phyloP scores from a whole-genome alignment of 2,888 invertebrate species.

The Caenorhabditis sinica region DNA sequence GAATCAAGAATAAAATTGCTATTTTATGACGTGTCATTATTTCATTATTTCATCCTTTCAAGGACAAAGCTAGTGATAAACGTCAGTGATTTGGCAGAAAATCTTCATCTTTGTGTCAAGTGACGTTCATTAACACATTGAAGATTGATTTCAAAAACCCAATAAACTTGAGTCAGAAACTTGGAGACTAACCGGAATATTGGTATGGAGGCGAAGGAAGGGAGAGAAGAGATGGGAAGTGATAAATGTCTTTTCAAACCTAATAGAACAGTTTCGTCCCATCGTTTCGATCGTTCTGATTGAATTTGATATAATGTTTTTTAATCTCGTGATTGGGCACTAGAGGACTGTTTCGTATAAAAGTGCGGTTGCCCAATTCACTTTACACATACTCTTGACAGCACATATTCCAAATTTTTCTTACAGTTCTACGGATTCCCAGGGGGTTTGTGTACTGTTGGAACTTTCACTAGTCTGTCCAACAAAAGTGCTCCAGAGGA shows the following conservation, averaged over 20 bases:
- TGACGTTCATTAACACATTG: conserved; percentile 22
- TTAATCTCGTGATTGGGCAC: no score
- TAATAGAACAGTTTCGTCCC: background rate
- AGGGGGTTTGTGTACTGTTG: no score
- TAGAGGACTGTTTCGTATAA: no score
- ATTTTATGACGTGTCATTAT: conserved; percentile 61
- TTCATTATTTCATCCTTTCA: conserved; percentile 51
- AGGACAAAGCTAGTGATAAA: conserved; percentile 52
- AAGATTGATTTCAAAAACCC: conserved; percentile 16
- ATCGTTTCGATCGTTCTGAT: background rate
- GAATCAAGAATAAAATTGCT: conserved; percentile 43
- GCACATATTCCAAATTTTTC: no score
- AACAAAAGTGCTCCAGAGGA: no score
- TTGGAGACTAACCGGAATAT: conserved; percentile 38
- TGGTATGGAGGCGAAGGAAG: conserved; percentile 20
- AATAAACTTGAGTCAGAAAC: conserved; percentile 33
- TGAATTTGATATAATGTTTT: no score
- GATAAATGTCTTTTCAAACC: conserved; percentile 15
- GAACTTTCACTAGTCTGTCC: no score
- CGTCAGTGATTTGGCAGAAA: conserved; percentile 19
- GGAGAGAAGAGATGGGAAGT: background rate
- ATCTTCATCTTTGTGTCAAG: conserved; percentile 12
- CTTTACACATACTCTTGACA: no score
- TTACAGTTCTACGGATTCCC: no score
- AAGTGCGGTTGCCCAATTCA: no score